Base-by-base conservation (phyloP, 2,113 vertebrate genomes). In the Thamnophis sirtalis region DNA sequence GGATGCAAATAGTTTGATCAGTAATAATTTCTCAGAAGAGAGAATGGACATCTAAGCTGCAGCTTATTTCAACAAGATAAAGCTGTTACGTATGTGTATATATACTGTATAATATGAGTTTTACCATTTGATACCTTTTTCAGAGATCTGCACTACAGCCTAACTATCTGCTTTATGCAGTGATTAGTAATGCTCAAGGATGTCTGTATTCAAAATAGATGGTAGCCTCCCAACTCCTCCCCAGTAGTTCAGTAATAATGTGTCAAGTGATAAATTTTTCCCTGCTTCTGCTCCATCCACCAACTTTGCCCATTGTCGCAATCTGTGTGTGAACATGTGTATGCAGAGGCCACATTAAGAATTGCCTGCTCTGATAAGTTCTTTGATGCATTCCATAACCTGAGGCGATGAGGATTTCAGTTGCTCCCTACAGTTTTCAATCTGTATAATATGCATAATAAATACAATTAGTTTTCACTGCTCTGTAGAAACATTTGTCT, bases 381-480 rank as follows among this genome's bases (percentile, higher is more conserved):
- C 90, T 58, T 80, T 96, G 96, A 89, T 95, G 93, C 95, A 96
- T 94, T 97, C 94, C 73, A 95, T 94, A 96, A 95, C 94, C 96
- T 97, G 95, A 97, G 94, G 92, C 96, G 92, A 94, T 96, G 89
- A 96, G 96, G 95, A 94, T 97, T 96, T 97, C 92, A 96, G 96
- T 89, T 96, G 97, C 95, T 96, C 96, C 95, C 95, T 97, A 95
- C 95, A 96, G 96, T 95, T 96, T 96, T 97, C 91, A 96, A 95
- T 90, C 95, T 98, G 97, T 98, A 95, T 97, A 97, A 95, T 96
- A 97, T 97, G 97, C 93, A 97, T 94, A 98, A 98, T 97, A 98
- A 98, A 98, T 96, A 95, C 96, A 97, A 96, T 95, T 97, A 97
- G 96, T 97, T 97, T 97, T 95, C 97, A 97, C 96, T 96, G 95